Base-by-base conservation (phyloP, 1,140 invertebrate genomes). In the Drosophila rhopaloa region DNA sequence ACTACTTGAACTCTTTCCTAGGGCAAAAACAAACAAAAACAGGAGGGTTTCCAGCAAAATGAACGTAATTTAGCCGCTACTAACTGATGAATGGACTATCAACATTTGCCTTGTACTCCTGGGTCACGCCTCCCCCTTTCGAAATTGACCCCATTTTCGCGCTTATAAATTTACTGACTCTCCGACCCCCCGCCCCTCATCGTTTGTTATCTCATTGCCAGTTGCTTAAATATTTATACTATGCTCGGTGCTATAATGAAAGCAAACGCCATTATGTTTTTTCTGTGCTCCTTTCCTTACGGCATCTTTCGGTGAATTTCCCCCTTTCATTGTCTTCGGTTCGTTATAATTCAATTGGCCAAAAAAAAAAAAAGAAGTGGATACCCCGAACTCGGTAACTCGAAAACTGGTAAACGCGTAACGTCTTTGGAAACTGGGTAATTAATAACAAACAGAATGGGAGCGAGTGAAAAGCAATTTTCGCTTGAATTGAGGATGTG, bases 211-310 rank as follows among this genome's bases (percentile, higher is more conserved):
- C 84, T 82, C 76, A 81, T 84, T 81, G 85, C 83, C 80, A 84
- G 84, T 89, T 89, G 80, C 61, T 88, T 90, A 89, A 88, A 88
- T 88, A 88, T 88, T 90, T 88, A 88, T 89, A 81, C 79, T 71
- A 61, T 61, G 57, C 56, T 16, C 73, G 50, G 81, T 73, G 77
- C 77, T 85, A 76, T 88, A 86, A 88, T 88, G 76, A 89, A 79
- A 83, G 76, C 83, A 88, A 88, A 88, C 76, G 84, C 84, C 83
- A 89, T 88, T 88, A 88, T 75, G 72, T 47, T 78, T 57, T 40
- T 38, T 11, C 24, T 35, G 32, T 9, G 27, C n/a, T 48, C 46
- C 54, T 58, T 37, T 70, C 46, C 53, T 46, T 16, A 8, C 38
- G 32, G 35, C 61, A 61, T 70, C 44, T 74, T 55, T 50, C 37